Evolutionary conservation across 2,113 vertebrate species (phyloP).

Genomic region (Rhinogobius similis): DNA sequence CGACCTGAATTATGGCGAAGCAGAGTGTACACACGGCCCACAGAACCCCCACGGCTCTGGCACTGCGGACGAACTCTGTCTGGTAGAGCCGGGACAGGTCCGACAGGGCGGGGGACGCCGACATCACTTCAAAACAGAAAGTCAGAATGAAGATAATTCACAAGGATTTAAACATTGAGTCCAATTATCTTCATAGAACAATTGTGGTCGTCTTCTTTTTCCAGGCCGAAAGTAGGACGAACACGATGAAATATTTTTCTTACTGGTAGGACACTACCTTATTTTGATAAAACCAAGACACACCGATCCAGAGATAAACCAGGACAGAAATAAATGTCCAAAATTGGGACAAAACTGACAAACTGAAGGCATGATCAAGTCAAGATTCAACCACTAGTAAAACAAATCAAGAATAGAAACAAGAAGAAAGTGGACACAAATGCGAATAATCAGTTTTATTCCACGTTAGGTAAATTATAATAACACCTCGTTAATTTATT

Average conservation of each 20-base stretch:
- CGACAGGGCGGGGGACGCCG: conserved; percentile 58
- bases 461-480: neutral
- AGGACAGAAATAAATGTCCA: too few species aligned
- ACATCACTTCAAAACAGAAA: conserved; percentile 38
- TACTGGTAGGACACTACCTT: neutral
- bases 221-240: too few species aligned
- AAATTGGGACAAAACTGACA: neutral
- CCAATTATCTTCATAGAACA: neutral
- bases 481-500: neutral
- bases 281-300: neutral
- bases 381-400: too few species aligned
- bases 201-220: neutral
- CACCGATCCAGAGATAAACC: too few species aligned
- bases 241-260: too few species aligned
- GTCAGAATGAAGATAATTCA: neutral
- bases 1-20: conserved; percentile 82
- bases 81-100: conserved; percentile 82
- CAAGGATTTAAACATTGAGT: neutral
- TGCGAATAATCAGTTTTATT: neutral
- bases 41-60: conserved; percentile 79
- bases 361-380: neutral
- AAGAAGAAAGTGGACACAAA: too few species aligned
- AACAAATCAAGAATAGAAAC: too few species aligned
- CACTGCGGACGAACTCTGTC: conserved; percentile 83
- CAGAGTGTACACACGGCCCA: conserved; percentile 84